A percentile compares a stretch with the other conserved stretches of the same genome.
These are phyloP conservation scores for Castor canadensis DNA, from an alignment of 2,113 vertebrate genomes.

Conservation along the genomic window DNA sequence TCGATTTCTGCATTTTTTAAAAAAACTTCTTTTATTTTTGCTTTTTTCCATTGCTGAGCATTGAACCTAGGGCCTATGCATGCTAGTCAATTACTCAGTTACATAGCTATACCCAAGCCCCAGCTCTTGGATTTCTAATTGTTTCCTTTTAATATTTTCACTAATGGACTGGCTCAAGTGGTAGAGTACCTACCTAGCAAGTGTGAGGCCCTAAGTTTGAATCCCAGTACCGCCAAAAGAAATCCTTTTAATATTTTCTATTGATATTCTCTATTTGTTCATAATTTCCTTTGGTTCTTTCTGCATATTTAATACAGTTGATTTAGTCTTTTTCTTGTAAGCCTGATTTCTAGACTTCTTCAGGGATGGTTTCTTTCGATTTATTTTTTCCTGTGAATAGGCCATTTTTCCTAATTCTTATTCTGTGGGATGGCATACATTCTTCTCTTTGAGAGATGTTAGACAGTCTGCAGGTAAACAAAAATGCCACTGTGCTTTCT, in stretches of 20 bases:
- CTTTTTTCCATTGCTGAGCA: no score
- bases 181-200: no score
- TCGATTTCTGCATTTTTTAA: neutral
- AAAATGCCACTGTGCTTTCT: neutral
- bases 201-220: no score
- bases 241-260: neutral
- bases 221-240: no score
- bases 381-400: neutral
- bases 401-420: neutral
- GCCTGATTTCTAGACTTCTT: neutral
- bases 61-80: no score
- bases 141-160: no score
- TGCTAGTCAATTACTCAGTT: no score
- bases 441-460: neutral
- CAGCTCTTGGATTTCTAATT: neutral
- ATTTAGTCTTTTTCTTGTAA: neutral
- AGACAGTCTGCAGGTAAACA: neutral
- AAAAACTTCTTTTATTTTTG: no score
- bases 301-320: neutral
- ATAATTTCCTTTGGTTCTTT: neutral
- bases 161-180: no score
- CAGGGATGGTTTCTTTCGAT: neutral
- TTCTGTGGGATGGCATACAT: neutral
- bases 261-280: neutral
- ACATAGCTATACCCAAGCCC: no score